These are phyloP conservation scores for Clamator glandarius DNA, from an alignment of 2,797 vertebrate species.

Conservation along the genomic window DNA sequence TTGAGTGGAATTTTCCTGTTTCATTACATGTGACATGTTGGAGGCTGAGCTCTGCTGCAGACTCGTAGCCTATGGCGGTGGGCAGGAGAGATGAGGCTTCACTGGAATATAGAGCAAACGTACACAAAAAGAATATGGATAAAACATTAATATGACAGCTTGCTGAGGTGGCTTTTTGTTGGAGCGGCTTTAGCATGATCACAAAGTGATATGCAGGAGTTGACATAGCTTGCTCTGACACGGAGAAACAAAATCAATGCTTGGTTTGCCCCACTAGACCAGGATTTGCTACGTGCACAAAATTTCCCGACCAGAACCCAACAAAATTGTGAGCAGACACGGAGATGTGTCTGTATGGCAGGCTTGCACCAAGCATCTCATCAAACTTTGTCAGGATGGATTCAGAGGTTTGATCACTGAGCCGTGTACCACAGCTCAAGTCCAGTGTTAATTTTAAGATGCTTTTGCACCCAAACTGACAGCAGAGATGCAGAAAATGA, in stretches of 20 bases:
- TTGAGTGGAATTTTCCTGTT: constrained; percentile 32
- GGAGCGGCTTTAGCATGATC: background rate
- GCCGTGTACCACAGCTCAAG: background rate
- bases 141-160: constrained; percentile 64
- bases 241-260: background rate
- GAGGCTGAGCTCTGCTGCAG: constrained; percentile 53
- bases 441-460: background rate
- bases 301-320: background rate
- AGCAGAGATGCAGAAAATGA: background rate
- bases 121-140: background rate
- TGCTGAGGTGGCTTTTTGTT: constrained; percentile 65
- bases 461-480: background rate
- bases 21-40: constrained; percentile 41
- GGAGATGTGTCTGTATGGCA: background rate
- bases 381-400: background rate
- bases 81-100: constrained; percentile 43
- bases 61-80: constrained; percentile 57
- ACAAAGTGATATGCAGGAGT: background rate
- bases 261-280: background rate
- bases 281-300: constrained; percentile 22
- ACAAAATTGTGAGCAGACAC: background rate
- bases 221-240: background rate
- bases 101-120: constrained; percentile 49
- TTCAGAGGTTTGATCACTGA: background rate
- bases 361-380: background rate